Evolutionary conservation across 2,888 invertebrate genomes (phyloP).

Genomic region (Pyralis farinalis): DNA sequence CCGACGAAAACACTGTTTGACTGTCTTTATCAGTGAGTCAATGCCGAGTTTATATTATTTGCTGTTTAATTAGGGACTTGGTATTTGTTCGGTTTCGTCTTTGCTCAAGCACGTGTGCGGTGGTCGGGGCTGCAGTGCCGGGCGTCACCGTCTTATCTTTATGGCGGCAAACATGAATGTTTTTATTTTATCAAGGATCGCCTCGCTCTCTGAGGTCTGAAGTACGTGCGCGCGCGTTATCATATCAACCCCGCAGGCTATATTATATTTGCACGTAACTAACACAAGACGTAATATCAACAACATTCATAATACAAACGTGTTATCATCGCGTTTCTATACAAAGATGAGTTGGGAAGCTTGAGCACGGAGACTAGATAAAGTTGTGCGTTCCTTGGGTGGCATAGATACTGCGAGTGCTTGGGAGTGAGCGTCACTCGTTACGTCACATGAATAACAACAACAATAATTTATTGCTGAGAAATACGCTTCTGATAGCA

Average conservation of each 20-base stretch:
- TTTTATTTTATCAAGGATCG: slow-evolving; percentile 68
- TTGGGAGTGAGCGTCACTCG: neutral
- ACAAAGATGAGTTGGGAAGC: slow-evolving; percentile 6
- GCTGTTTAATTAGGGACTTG: slow-evolving; percentile 55
- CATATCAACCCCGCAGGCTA: slow-evolving; percentile 50
- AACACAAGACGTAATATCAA: slow-evolving; percentile 41
- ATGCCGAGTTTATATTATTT: slow-evolving; percentile 61
- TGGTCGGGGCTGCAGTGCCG: slow-evolving; percentile 52
- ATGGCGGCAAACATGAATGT: slow-evolving; percentile 64
- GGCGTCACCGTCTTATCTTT: slow-evolving; percentile 66
- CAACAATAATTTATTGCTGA: no score
- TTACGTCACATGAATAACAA: neutral
- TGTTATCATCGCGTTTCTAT: slow-evolving; percentile 14
- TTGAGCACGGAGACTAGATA: neutral
- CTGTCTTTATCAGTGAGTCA: slow-evolving; percentile 52
- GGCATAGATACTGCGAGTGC: neutral
- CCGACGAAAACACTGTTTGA: slow-evolving; percentile 35
- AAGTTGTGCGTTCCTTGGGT: slow-evolving; percentile 1
- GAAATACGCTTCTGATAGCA: no score
- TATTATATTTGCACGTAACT: slow-evolving; percentile 53
- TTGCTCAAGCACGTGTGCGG: slow-evolving; percentile 53
- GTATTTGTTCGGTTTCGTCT: slow-evolving; percentile 55
- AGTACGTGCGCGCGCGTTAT: slow-evolving; percentile 51
- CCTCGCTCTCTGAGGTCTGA: slow-evolving; percentile 54
- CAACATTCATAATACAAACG: slow-evolving; percentile 32